Evolutionary conservation across 1,140 invertebrate genomes (phyloP).

Genomic region (Drosophila asahinai): DNA sequence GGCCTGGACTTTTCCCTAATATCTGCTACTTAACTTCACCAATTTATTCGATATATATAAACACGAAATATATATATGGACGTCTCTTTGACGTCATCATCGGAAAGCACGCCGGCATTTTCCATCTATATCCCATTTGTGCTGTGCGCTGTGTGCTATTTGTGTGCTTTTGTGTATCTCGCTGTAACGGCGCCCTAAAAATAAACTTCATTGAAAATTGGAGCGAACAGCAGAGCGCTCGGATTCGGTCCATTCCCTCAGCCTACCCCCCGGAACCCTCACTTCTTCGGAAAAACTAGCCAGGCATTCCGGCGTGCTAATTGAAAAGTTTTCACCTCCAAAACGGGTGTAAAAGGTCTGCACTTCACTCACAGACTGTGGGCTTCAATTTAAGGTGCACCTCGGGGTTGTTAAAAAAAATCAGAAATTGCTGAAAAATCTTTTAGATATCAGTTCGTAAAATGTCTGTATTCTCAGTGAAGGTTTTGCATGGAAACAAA

Average conservation of each 20-base stretch:
- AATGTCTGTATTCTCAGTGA: neutral
- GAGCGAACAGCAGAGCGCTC: slow-evolving; percentile 53
- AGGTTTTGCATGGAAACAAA: neutral
- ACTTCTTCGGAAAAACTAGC: slow-evolving; percentile 18
- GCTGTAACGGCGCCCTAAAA: slow-evolving; percentile 67
- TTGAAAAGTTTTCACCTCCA: slow-evolving; percentile 41
- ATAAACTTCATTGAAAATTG: slow-evolving; percentile 81
- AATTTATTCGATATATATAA: neutral
- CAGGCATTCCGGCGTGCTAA: slow-evolving; percentile 26
- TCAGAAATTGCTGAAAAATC: neutral
- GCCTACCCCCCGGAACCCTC: neutral
- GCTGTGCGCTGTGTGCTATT: slow-evolving; percentile 27
- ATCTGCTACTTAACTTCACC: slow-evolving; percentile 14
- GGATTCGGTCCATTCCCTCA: slow-evolving; percentile 8
- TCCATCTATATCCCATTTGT: slow-evolving; percentile 47
- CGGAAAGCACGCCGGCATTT: slow-evolving; percentile 68
- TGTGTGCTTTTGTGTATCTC: slow-evolving; percentile 48
- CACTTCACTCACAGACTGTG: neutral
- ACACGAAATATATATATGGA: slow-evolving; percentile 5
- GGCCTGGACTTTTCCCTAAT: slow-evolving; percentile 1
- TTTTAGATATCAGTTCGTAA: neutral
- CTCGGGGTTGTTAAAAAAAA: neutral
- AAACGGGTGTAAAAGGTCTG: slow-evolving; percentile 6
- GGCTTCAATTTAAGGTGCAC: neutral
- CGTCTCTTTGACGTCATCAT: slow-evolving; percentile 72